phyloP scores from a whole-genome alignment of 2,888 invertebrate species.

The Neuroscelio doddi region DNA sequence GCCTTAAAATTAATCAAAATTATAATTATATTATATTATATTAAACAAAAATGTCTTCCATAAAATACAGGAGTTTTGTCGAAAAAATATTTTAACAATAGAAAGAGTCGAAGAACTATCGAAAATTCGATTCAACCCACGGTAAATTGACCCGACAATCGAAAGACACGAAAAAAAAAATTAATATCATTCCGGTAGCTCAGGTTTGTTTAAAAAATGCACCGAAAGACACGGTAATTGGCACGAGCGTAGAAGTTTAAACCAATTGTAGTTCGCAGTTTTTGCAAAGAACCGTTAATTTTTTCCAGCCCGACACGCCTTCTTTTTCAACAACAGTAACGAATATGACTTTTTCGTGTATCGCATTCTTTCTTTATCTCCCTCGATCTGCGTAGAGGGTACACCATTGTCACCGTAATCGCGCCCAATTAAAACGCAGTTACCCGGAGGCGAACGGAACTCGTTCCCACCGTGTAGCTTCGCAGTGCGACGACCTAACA shows the following conservation, averaged over 20 bases:
- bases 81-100: too few species aligned
- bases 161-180: neutral
- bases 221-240: slow-evolving; percentile 29
- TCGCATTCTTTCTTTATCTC: slow-evolving; percentile 50
- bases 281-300: slow-evolving; percentile 29
- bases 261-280: slow-evolving; percentile 20
- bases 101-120: too few species aligned
- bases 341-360: slow-evolving; percentile 33
- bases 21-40: too few species aligned
- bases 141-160: neutral
- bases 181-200: neutral
- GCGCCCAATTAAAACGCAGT: slow-evolving; percentile 61
- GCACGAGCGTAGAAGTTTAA: slow-evolving; percentile 24
- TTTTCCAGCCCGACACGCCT: slow-evolving; percentile 38
- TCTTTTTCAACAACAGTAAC: slow-evolving; percentile 31
- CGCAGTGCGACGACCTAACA: slow-evolving; percentile 55
- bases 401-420: slow-evolving; percentile 57
- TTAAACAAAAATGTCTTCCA: too few species aligned
- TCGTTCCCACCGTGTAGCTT: slow-evolving; percentile 53
- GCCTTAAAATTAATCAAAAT: too few species aligned
- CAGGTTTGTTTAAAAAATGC: slow-evolving; percentile 10
- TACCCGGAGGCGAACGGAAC: slow-evolving; percentile 44
- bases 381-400: slow-evolving; percentile 48
- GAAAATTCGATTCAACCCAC: too few species aligned
- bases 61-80: too few species aligned